phyloP scores from a whole-genome alignment of 1,140 invertebrate species.

The Apis dorsata region DNA sequence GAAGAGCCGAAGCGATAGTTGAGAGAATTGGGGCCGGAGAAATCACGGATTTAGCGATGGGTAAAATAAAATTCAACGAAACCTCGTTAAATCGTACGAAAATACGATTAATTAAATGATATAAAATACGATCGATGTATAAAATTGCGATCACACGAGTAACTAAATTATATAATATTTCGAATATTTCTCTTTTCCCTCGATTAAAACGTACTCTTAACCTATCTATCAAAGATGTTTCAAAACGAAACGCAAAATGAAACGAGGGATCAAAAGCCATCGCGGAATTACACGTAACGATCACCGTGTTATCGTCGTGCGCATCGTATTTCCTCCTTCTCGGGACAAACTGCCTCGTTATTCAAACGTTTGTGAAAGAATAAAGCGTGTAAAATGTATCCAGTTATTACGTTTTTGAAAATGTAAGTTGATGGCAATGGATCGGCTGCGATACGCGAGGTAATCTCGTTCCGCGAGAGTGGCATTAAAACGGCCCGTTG shows the following conservation, averaged over 20 bases:
- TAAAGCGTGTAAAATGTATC: neutral
- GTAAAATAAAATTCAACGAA: too few species aligned
- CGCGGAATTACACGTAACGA: neutral
- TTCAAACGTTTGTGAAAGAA: neutral
- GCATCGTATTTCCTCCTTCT: neutral
- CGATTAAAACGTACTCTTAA: neutral
- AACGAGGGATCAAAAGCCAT: neutral
- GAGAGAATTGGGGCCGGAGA: too few species aligned
- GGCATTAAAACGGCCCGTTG: slow-evolving; percentile 3
- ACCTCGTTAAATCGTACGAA: neutral
- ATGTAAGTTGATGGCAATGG: neutral
- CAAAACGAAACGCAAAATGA: neutral
- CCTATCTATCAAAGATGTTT: too few species aligned
- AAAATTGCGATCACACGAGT: too few species aligned
- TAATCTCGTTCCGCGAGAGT: slow-evolving; percentile 8
- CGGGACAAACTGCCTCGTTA: neutral
- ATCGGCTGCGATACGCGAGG: neutral
- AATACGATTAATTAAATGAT: neutral
- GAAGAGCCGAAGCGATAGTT: too few species aligned
- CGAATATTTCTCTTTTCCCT: too few species aligned
- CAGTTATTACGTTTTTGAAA: neutral
- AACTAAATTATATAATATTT: too few species aligned
- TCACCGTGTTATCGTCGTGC: neutral
- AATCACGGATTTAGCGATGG: too few species aligned
- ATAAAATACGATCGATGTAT: too few species aligned